Conservation (phyloP, 2,797 vertebrate genomes). For the Oryzias sinensis region DNA sequence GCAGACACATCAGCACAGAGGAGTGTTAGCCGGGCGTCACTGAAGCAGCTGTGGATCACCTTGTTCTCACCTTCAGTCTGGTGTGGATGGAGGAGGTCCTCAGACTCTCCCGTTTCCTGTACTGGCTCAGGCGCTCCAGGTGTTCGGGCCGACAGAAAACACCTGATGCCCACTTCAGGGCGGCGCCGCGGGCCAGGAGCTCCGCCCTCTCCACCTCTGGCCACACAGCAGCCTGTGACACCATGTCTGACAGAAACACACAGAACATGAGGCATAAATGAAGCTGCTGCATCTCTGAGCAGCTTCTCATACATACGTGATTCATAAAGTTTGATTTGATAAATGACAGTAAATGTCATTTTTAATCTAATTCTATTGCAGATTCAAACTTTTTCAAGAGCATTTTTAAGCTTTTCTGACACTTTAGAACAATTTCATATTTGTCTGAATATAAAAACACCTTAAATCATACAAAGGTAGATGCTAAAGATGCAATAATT, state of each 20-base stretch:
- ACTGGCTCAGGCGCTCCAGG: constrained; percentile 86
- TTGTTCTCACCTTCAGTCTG: constrained; percentile 84
- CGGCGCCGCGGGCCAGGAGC: constrained; percentile 87
- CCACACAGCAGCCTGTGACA: constrained; percentile 76
- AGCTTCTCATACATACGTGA: neutral
- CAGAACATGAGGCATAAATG: neutral
- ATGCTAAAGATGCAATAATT: too few relatives aligned
- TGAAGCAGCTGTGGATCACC: neutral
- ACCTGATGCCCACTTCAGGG: constrained; percentile 95
- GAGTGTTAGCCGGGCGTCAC: neutral
- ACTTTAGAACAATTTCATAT: too few relatives aligned
- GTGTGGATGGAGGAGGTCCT: constrained; percentile 88
- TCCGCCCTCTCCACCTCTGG: constrained; percentile 90
- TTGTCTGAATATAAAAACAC: too few relatives aligned
- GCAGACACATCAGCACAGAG: constrained; percentile 8
- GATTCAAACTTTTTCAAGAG: too few relatives aligned
- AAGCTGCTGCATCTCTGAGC: neutral
- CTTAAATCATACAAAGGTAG: too few relatives aligned
- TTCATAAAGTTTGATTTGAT: too few relatives aligned
- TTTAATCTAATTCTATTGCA: too few relatives aligned
- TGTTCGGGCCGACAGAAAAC: constrained; percentile 92
- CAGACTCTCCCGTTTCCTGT: constrained; percentile 88
- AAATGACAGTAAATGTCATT: neutral
- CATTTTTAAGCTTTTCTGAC: too few relatives aligned
- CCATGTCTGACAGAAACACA: constrained; percentile 20